Evolutionary conservation across 2,888 invertebrate genomes (phyloP).

Genomic region (Brachyopa scutellaris): DNA sequence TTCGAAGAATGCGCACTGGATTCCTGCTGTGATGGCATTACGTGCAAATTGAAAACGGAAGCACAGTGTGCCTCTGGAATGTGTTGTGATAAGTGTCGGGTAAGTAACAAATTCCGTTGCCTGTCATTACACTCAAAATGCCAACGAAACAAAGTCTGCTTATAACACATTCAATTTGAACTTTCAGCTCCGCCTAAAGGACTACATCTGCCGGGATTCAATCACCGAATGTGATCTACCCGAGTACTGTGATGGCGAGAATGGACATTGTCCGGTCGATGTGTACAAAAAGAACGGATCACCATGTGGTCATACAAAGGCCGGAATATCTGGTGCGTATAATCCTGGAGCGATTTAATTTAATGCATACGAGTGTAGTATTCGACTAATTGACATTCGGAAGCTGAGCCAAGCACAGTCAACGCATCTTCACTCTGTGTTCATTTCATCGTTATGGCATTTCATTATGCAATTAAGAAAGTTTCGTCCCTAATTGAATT

Average conservation of each 20-base stretch:
- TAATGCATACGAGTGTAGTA: conserved; percentile 20
- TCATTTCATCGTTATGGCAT: conserved; percentile 34
- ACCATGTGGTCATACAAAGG: conserved; percentile 86
- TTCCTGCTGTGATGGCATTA: conserved; percentile 98
- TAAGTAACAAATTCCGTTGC: conserved; percentile 81
- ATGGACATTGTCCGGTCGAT: conserved; percentile 94
- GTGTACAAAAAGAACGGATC: conserved; percentile 96
- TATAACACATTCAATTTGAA: conserved; percentile 32
- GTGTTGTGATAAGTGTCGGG: conserved; percentile 95
- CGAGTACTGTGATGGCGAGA: conserved; percentile 94
- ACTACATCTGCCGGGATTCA: conserved; percentile 92
- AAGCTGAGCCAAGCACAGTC: conserved; percentile 27
- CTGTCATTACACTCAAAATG: conserved; percentile 9
- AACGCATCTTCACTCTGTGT: conserved; percentile 35
- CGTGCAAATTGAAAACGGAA: conserved; percentile 96
- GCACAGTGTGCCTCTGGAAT: conserved; percentile 96
- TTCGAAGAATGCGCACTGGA: conserved; percentile 94
- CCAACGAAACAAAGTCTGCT: neutral
- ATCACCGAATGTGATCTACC: conserved; percentile 97
- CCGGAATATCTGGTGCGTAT: conserved; percentile 79
- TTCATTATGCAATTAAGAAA: conserved; percentile 62
- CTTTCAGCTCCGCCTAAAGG: conserved; percentile 87
- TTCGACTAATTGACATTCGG: conserved; percentile 50
- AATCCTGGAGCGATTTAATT: conserved; percentile 36
- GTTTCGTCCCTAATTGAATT: conserved; percentile 63